Conservation (phyloP, 2,113 vertebrate genomes). For the Malaclemys terrapin region DNA sequence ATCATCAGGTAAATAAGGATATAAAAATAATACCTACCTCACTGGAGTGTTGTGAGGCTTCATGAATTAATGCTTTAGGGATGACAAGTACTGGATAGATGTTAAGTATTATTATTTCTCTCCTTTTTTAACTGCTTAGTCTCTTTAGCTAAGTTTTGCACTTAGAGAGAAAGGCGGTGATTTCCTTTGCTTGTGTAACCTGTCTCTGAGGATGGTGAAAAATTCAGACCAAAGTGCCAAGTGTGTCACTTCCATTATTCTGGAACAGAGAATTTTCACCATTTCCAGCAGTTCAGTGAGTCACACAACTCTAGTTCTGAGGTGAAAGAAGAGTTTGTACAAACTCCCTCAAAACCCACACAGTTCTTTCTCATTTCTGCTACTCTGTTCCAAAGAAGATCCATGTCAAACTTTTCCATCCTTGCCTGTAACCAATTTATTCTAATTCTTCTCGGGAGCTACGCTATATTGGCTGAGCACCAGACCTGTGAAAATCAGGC, state of each 20-base stretch:
- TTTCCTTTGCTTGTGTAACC: neutral
- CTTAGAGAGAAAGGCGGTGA: neutral
- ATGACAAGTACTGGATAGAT: neutral
- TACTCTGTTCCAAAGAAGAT: neutral
- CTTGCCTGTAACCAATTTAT: neutral
- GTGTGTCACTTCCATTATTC: neutral
- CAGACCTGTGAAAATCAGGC: neutral
- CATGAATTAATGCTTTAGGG: neutral
- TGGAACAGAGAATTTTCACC: neutral
- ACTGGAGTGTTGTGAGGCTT: neutral
- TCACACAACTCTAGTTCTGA: neutral
- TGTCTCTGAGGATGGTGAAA: neutral
- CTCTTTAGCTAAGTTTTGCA: neutral
- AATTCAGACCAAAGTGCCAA: neutral
- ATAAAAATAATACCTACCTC: neutral
- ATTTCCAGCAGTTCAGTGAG: neutral
- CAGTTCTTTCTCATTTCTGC: neutral
- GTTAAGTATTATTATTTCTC: neutral
- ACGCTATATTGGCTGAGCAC: neutral
- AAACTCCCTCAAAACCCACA: neutral
- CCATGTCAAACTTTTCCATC: neutral
- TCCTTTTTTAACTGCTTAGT: neutral
- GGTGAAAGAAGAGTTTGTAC: neutral
- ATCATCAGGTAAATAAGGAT: neutral
- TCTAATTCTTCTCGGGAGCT: neutral